Conservation (phyloP, 2,888 invertebrate species). For the Coenonympha arcania region DNA sequence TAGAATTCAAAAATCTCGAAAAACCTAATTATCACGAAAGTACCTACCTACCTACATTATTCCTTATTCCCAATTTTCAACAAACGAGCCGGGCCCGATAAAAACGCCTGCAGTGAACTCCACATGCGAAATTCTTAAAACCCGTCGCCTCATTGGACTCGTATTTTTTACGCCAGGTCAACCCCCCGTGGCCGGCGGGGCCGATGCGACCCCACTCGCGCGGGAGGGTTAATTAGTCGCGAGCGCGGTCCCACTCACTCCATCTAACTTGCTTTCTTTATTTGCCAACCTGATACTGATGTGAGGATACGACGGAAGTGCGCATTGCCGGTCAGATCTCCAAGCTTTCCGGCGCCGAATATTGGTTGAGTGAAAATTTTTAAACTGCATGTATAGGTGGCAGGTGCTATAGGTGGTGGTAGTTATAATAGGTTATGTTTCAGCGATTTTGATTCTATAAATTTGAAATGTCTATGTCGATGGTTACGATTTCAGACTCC, state of each 20-base stretch:
- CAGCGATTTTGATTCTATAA: too few relatives aligned
- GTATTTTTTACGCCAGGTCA: conserved; percentile 55
- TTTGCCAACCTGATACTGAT: conserved; percentile 72
- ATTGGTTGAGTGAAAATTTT: too few relatives aligned
- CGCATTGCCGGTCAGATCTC: not conserved
- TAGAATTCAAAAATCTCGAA: too few relatives aligned
- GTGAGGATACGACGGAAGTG: conserved; percentile 39
- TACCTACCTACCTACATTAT: too few relatives aligned
- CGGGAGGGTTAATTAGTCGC: conserved; percentile 71
- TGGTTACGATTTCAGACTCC: too few relatives aligned
- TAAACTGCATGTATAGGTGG: too few relatives aligned
- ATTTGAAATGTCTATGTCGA: too few relatives aligned
- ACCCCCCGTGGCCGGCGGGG: conserved; percentile 32
- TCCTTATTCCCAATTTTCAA: not conserved
- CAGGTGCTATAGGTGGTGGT: too few relatives aligned
- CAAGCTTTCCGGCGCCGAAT: too few relatives aligned
- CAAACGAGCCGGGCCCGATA: not conserved
- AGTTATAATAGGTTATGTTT: too few relatives aligned
- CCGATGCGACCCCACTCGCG: conserved; percentile 31
- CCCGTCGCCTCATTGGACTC: conserved; percentile 52
- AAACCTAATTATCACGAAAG: too few relatives aligned
- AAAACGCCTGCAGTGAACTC: not conserved
- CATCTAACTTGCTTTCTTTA: conserved; percentile 73
- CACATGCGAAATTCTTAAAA: conserved; percentile 46
- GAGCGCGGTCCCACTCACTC: conserved; percentile 68